A percentile compares a stretch with the other conserved stretches of the same genome.
phyloP scores from a whole-genome alignment of 1,140 invertebrate species.

The Brachionus sp. region DNA sequence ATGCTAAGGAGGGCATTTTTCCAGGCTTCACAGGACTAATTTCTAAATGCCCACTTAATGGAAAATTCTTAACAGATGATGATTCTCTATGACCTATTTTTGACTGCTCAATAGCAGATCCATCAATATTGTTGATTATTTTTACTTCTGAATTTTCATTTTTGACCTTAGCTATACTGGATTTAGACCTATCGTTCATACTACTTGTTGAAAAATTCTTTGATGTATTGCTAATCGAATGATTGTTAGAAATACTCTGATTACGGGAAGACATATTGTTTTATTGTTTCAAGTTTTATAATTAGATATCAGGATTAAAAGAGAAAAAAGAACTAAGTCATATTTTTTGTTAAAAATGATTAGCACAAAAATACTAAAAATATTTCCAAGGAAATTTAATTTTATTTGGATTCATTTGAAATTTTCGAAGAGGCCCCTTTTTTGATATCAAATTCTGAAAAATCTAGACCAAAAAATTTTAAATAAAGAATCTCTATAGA shows the following conservation, averaged over 20 bases:
- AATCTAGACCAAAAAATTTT: not conserved
- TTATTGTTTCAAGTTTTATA: not conserved
- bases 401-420: not conserved
- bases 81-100: not conserved
- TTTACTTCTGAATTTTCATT: not conserved
- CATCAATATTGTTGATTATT: not conserved
- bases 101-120: not conserved
- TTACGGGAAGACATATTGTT: not conserved
- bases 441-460: not conserved
- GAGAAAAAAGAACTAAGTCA: not conserved
- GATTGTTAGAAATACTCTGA: not conserved
- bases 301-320: not conserved
- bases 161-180: not conserved
- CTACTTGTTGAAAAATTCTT: not conserved
- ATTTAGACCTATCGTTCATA: not conserved
- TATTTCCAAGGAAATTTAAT: conserved; percentile 33
- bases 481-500: conserved; percentile 19
- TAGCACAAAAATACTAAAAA: not conserved
- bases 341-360: not conserved
- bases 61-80: not conserved
- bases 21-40: not conserved
- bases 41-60: not conserved
- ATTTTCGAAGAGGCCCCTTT: not conserved
- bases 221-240: not conserved
- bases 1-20: not conserved